Evolutionary conservation across 1,140 invertebrate genomes (phyloP), one percentile per base, ranked within the genome.

Genomic region (Luehdorfia chinensis): DNA sequence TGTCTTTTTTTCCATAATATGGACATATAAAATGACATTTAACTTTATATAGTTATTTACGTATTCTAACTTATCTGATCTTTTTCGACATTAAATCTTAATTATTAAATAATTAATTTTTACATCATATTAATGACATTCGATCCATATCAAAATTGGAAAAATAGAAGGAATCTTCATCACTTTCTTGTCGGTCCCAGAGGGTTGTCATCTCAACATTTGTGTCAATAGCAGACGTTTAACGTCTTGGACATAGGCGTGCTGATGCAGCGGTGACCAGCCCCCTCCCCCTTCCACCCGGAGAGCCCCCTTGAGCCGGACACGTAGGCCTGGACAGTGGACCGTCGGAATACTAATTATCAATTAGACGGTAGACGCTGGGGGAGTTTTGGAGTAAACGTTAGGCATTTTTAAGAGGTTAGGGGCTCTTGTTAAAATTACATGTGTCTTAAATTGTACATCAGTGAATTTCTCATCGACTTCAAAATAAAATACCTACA

Each of bases 261-360:
- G 60, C 60, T 63, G 55, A 59, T 55, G 52, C 60, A 55, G 52
- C 52, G 44, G 41, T 43, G 43, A 45, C 39, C 46, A 18, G 15
- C 41, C 50, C 55, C 23, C 34, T 25, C 7, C 32, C 28, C 47
- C 21, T n/a, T 14, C 28, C 9, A 23, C 23, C 32, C 43, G 9
- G 8, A 27, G 18, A 16, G 13, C n/a, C n/a, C 18, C 12, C 9
- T 12, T 6, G 31, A 23, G 37, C 23, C 7, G 13, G 46, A 55
- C 69, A 66, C 68, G 73, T 71, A 66, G 70, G 66, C 70, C 48
- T 50, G 70, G 63, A 72, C 62, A 59, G 36, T 36, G 50, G 55
- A 50, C 37, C 36, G 39, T 28, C 50, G 44, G 73, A 67, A 76
- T 76, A 68, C 70, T 76, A 74, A 76, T 74, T 76, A 74, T 66